phyloP scores from a whole-genome alignment of 2,888 invertebrate genomes.

The Frankliniella fusca region DNA sequence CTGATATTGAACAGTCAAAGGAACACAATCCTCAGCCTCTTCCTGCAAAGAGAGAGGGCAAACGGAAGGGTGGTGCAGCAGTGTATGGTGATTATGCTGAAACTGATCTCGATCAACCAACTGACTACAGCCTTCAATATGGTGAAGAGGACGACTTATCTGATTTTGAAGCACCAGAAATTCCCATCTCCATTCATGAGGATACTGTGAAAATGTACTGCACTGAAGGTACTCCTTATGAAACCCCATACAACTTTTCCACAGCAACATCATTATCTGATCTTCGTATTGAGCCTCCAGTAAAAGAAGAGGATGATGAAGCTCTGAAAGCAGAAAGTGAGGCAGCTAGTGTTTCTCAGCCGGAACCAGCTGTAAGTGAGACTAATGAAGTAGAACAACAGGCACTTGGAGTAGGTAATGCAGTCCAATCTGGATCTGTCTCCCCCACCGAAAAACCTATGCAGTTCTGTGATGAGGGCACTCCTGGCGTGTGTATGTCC shows the following conservation, averaged over 20 bases:
- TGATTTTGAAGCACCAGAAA: neutral
- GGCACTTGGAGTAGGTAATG: neutral
- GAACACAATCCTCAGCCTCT: neutral
- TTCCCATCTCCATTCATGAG: conserved; percentile 54
- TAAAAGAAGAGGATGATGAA: conserved; percentile 37
- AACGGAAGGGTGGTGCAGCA: neutral
- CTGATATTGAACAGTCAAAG: neutral
- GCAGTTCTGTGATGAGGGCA: conserved; percentile 83
- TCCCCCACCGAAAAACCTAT: conserved; percentile 74
- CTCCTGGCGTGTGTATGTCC: conserved; percentile 70
- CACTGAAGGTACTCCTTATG: conserved; percentile 85
- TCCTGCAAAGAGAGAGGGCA: neutral
- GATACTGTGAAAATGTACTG: conserved; percentile 88
- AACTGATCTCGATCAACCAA: conserved; percentile 87
- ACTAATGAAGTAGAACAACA: conserved; percentile 28
- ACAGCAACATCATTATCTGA: conserved; percentile 63
- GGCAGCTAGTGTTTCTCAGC: neutral
- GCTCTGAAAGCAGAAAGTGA: conserved; percentile 38
- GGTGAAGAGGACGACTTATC: conserved; percentile 62
- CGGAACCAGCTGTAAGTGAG: neutral
- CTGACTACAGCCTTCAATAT: conserved; percentile 85
- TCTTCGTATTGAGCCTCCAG: conserved; percentile 59
- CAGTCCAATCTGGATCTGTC: conserved; percentile 54
- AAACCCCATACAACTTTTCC: conserved; percentile 66
- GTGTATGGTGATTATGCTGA: conserved; percentile 69